These are phyloP conservation scores for Drosophila merina DNA, from an alignment of 2,888 invertebrate genomes.

Conservation along the genomic window DNA sequence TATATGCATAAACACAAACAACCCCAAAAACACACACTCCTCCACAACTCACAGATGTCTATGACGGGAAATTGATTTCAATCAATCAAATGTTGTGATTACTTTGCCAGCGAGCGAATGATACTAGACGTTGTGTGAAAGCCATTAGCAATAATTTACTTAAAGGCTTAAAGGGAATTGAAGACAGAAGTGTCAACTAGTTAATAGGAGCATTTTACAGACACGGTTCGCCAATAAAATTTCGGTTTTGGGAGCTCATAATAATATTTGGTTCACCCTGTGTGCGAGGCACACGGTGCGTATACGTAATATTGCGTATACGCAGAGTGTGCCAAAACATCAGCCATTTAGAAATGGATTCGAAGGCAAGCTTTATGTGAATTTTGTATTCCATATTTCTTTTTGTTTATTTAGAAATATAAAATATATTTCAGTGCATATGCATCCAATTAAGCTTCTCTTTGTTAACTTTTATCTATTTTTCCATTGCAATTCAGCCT, in stretches of 20 bases:
- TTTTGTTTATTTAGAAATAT: no score
- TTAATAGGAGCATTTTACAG: constrained; percentile 36
- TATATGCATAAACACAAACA: constrained; percentile 50
- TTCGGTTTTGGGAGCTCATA: not conserved
- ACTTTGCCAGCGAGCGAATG: constrained; percentile 64
- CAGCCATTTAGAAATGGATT: no score
- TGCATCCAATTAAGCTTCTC: constrained; percentile 1
- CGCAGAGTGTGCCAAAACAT: not conserved
- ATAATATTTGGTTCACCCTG: no score
- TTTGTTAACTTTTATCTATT: not conserved
- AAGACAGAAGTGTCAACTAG: constrained; percentile 49
- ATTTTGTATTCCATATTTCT: no score
- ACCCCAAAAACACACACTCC: constrained; percentile 16
- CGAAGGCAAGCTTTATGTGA: no score
- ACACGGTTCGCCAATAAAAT: not conserved
- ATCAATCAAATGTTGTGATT: constrained; percentile 83
- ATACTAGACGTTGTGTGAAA: constrained; percentile 50
- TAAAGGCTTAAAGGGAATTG: constrained; percentile 69
- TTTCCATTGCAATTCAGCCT: constrained; percentile 11
- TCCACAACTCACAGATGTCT: constrained; percentile 56
- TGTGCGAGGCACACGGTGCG: not conserved
- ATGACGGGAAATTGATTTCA: constrained; percentile 83
- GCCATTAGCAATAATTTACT: constrained; percentile 76
- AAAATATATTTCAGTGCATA: not conserved
- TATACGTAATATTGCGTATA: not conserved